Percentiles rank a stretch among this genome's conserved stretches.
Conservation (phyloP, 2,888 invertebrate species). For the Andrena flavipes region DNA sequence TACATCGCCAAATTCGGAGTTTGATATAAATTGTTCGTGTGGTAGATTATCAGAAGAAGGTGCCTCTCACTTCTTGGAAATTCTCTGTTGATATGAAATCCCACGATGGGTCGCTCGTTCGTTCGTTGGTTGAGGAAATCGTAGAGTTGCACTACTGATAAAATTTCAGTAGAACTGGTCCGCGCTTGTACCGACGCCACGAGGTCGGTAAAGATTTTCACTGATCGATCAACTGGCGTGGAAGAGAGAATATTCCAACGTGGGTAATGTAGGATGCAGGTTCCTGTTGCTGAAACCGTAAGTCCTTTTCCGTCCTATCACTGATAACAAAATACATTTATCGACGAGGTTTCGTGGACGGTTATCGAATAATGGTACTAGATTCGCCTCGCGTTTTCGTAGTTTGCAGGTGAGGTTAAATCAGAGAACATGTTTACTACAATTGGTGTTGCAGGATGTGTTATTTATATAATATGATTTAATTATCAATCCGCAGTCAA, state of each 20-base stretch:
- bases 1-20: no score
- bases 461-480: no score
- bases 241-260: background rate
- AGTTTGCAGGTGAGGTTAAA: no score
- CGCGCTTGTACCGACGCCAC: background rate
- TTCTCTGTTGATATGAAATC: background rate
- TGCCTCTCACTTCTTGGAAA: background rate
- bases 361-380: background rate
- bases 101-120: no score
- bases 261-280: constrained; percentile 18
- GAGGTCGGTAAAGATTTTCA: constrained; percentile 25
- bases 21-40: no score
- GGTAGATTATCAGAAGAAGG: no score
- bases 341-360: background rate
- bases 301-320: background rate
- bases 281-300: background rate
- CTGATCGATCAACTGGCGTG: constrained; percentile 3
- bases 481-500: no score
- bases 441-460: no score
- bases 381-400: no score
- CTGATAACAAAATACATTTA: background rate
- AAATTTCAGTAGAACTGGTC: background rate
- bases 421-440: no score
- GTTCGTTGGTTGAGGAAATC: no score
- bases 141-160: background rate